Evolutionary conservation across 35 echinoderm and acorn worm species (phyloP).

Genomic region (Hemicentrotus pulcherrimus): DNA sequence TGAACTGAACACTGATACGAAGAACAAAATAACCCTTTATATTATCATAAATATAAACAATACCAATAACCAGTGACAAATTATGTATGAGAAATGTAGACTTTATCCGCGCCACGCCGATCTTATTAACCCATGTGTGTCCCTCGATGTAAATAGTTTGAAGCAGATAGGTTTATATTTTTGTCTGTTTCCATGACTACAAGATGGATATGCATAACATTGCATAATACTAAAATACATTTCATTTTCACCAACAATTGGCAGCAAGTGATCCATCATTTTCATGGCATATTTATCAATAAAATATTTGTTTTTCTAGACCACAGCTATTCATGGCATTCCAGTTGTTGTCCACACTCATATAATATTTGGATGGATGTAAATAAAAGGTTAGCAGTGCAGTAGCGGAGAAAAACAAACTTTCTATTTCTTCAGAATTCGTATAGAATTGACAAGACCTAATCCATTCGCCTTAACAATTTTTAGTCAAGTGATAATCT

Average conservation of each 20-base stretch:
- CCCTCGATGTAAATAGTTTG: neutral
- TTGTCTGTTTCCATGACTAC: neutral
- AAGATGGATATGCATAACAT: neutral
- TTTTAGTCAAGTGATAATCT: neutral
- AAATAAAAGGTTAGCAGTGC: neutral
- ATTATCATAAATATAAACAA: too few species aligned
- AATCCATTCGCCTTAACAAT: neutral
- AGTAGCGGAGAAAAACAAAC: neutral
- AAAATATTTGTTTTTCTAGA: neutral
- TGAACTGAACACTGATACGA: too few species aligned
- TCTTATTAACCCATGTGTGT: neutral
- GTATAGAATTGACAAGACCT: neutral
- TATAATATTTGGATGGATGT: neutral
- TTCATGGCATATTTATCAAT: neutral
- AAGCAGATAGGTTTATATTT: neutral
- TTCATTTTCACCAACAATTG: neutral
- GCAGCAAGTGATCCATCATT: neutral
- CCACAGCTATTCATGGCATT: neutral
- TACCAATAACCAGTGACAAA: too few species aligned
- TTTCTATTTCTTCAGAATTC: neutral
- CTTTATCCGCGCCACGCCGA: neutral
- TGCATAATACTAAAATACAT: neutral
- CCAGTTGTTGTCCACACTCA: neutral
- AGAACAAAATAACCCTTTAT: too few species aligned
- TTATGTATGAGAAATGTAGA: neutral